Evolutionary conservation across 2,888 invertebrate genomes (phyloP).

Genomic region (Cloeon dipterum): DNA sequence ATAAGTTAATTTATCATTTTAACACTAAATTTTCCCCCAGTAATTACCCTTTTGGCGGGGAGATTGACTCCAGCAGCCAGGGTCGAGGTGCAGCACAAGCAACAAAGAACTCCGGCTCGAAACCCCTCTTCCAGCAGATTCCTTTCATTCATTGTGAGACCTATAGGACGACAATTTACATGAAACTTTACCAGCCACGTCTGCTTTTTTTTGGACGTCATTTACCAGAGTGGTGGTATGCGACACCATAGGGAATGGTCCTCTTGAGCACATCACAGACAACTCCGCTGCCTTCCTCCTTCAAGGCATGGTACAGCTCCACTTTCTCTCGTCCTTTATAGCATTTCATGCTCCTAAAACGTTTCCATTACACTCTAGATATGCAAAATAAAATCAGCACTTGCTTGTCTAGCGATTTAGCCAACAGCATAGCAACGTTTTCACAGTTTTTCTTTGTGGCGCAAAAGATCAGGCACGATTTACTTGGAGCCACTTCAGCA

Average conservation of each 20-base stretch:
- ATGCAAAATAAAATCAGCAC: slow-evolving; percentile 4
- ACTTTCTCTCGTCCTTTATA: slow-evolving; percentile 32
- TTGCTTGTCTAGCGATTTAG: slow-evolving; percentile 30
- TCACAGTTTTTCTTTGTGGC: slow-evolving; percentile 83
- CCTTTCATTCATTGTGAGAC: slow-evolving; percentile 71
- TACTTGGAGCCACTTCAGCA: slow-evolving; percentile 52
- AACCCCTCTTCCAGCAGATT: slow-evolving; percentile 65
- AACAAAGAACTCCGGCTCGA: slow-evolving; percentile 56
- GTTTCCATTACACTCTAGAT: slow-evolving; percentile 1
- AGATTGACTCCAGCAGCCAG: slow-evolving; percentile 95
- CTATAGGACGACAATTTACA: too few species aligned
- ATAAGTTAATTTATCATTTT: too few species aligned
- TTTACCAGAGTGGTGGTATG: slow-evolving; percentile 69
- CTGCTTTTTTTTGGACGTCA: too few species aligned
- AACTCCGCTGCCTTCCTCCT: slow-evolving; percentile 36
- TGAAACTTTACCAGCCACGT: too few species aligned
- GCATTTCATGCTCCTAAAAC: slow-evolving; percentile 24
- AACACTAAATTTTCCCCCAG: too few species aligned
- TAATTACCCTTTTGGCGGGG: slow-evolving; percentile 65
- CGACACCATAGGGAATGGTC: slow-evolving; percentile 59
- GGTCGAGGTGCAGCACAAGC: slow-evolving; percentile 88
- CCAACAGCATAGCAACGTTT: slow-evolving; percentile 59
- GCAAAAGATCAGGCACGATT: slow-evolving; percentile 77
- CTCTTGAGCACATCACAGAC: slow-evolving; percentile 39
- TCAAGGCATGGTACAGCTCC: slow-evolving; percentile 33